phyloP scores from a whole-genome alignment of 2,888 invertebrate species.

The Eupeodes latifasciatus region DNA sequence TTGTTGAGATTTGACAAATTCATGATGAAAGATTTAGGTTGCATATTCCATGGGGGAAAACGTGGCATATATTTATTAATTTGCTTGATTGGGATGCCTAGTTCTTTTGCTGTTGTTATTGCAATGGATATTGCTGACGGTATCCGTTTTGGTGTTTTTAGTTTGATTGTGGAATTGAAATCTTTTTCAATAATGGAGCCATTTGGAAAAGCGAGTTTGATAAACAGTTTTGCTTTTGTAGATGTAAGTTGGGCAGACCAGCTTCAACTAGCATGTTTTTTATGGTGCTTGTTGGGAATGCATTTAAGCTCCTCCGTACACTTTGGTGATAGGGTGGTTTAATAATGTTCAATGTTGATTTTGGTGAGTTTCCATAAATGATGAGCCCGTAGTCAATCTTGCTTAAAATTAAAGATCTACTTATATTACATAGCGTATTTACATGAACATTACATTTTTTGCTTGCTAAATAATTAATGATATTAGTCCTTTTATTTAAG shows the following conservation, averaged over 20 bases:
- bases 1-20: neutral
- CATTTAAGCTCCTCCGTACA: too few relatives aligned
- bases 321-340: too few relatives aligned
- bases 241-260: constrained; percentile 1
- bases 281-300: neutral
- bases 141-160: too few relatives aligned
- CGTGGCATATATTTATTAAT: neutral
- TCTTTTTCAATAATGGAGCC: constrained; percentile 6
- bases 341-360: too few relatives aligned
- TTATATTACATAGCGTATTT: too few relatives aligned
- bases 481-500: constrained; percentile 38
- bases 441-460: too few relatives aligned
- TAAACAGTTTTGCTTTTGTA: constrained; percentile 4
- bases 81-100: neutral
- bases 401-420: constrained; percentile 2
- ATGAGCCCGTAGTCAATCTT: constrained; percentile 26
- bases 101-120: too few relatives aligned
- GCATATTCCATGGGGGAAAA: constrained; percentile 2
- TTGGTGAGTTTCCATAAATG: constrained; percentile 13
- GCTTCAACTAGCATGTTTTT: constrained; percentile 34
- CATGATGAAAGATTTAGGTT: constrained; percentile 3
- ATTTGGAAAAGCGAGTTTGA: constrained; percentile 8
- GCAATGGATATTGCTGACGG: too few relatives aligned
- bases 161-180: neutral
- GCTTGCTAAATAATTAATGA: constrained; percentile 46